Base-by-base conservation (phyloP, 2,888 invertebrate species). In the Embidobia sp. region DNA sequence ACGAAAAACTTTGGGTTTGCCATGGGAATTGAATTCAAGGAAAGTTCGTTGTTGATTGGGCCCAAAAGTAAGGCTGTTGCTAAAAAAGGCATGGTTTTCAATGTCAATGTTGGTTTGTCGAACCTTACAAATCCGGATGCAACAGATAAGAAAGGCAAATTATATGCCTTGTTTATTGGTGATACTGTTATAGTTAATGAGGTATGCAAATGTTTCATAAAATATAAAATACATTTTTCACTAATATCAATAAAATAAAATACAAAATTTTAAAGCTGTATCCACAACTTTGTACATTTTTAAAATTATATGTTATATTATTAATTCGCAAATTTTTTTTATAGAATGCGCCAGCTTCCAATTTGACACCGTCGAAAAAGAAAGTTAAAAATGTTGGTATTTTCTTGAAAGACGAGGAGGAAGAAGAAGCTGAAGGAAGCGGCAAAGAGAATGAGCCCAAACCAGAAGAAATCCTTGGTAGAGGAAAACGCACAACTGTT, bases 11-110 rank as follows among this genome's bases (percentile, higher is more conserved):
- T 98, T 91, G 99, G 98, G 3, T 99, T 99, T 91, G 97, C 94
- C 0, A 99, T 97, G 94, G 99, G 99, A 4, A 96, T 99, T 82
- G 99, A 99, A 88, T 99, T 99, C 89, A 94, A 98, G 63, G 99
- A 99, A 90, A 96, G 96, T 82, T 96, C 97, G 0, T 92, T 99
- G 63, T 92, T 98, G 0, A 96, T 99, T 85, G 96, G 96, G 0
- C 95, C 97, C 0, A 99, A 98, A 91, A 96, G 95, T 8, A 93
- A 92, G 35, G 93, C 94, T 0, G 88, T 93, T 1, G 94, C 95
- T 0, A 95, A 94, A 84, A 98, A 97, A 90, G 97, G 97, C 59
- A 99, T 99, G 98, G 94, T 98, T 0, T 99, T 98, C 87, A 98
- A 98, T 88, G 92, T 99, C 5, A 97, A 97, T 86, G 93, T 99